Percentiles rank a stretch among this genome's conserved stretches.
Conservation (phyloP, 2,113 vertebrate genomes). For the Strigops habroptila region DNA sequence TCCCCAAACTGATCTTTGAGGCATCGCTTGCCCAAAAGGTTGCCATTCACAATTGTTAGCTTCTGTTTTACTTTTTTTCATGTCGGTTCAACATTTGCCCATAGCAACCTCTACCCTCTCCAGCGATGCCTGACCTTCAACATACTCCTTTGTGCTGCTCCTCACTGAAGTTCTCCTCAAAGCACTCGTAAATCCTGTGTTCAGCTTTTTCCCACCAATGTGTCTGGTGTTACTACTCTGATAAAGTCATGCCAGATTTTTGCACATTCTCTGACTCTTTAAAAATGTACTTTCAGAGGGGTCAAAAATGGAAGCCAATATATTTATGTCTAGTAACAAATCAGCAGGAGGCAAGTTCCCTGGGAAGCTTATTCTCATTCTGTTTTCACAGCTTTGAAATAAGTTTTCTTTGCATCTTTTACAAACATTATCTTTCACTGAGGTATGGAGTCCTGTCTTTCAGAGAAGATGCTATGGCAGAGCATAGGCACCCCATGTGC, state of each 20-base stretch:
- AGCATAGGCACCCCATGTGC: not conserved
- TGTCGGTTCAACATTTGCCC: not conserved
- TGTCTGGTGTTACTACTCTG: not conserved
- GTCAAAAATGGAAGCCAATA: not conserved
- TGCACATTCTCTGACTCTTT: not conserved
- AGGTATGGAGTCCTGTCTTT: not conserved
- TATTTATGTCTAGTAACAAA: not conserved
- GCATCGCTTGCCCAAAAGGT: not conserved
- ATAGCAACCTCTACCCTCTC: not conserved
- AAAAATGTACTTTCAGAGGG: not conserved
- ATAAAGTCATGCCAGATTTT: not conserved
- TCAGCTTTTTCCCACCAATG: not conserved
- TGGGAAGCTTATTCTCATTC: not conserved
- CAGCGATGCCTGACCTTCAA: not conserved
- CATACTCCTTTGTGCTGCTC: not conserved
- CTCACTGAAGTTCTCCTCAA: not conserved
- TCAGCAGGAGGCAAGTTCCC: constrained; percentile 40
- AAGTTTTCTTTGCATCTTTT: not conserved
- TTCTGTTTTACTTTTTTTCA: not conserved
- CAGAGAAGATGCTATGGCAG: not conserved
- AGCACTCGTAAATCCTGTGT: not conserved
- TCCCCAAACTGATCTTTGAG: not conserved
- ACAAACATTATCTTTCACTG: constrained; percentile 14
- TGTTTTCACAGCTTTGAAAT: constrained; percentile 34
- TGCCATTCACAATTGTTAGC: constrained; percentile 40